A percentile compares a stretch with the other conserved stretches of the same genome.
Evolutionary conservation across 35 echinoderm and acorn worm genomes (phyloP).

Genomic region (Lytechinus variegatus): DNA sequence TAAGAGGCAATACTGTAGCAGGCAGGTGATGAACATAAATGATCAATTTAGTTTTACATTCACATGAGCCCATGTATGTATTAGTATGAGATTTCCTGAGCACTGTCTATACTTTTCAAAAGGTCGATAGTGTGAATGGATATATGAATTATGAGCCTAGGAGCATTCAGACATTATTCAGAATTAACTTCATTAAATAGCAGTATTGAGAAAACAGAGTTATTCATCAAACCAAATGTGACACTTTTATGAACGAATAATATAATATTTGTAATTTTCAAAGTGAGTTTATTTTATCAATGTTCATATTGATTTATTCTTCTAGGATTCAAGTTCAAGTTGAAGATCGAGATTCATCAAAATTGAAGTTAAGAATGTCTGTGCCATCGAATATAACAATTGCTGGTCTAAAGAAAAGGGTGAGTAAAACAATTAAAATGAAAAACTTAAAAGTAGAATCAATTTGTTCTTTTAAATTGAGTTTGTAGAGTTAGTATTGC

Average conservation of each 20-base stretch:
- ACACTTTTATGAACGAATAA: too few relatives aligned
- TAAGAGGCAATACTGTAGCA: too few relatives aligned
- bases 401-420: constrained; percentile 57
- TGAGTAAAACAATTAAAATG: constrained; percentile 27
- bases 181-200: too few relatives aligned
- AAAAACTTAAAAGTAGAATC: not conserved
- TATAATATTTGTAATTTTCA: too few relatives aligned
- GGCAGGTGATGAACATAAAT: too few relatives aligned
- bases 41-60: not conserved
- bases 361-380: constrained; percentile 43
- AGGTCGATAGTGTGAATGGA: not conserved
- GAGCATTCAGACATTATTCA: not conserved
- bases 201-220: too few relatives aligned
- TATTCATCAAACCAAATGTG: too few relatives aligned
- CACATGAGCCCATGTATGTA: not conserved
- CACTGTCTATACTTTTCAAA: too few relatives aligned
- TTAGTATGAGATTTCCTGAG: too few relatives aligned
- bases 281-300: not conserved
- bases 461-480: not conserved
- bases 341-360: constrained; percentile 38
- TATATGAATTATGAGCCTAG: not conserved
- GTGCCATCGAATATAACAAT: constrained; percentile 65
- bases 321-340: constrained; percentile 42
- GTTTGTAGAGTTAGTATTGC: not conserved
- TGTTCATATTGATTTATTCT: not conserved